A percentile compares a stretch with the other conserved stretches of the same genome.
Evolutionary conservation across 2,797 vertebrate species (phyloP).

Genomic region (Gouania willdenowi): DNA sequence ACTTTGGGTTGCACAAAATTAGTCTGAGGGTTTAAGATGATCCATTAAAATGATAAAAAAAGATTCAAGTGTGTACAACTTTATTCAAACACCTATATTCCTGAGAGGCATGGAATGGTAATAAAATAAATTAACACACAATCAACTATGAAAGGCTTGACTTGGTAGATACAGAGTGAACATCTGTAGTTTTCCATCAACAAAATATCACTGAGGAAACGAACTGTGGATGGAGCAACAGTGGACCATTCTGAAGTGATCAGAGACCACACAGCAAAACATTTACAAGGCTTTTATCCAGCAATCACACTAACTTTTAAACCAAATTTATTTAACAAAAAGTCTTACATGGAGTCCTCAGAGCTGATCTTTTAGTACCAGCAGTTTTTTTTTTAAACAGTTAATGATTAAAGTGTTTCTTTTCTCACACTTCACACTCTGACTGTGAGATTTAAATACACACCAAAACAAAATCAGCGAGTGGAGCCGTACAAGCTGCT

Average conservation of each 20-base stretch:
- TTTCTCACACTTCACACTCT: conserved; percentile 6
- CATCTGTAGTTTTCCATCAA: conserved; percentile 37
- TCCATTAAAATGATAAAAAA: no score
- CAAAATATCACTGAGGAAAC: conserved; percentile 31
- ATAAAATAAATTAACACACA: conserved; percentile 77
- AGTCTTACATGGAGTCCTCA: no score
- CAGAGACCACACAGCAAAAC: no score
- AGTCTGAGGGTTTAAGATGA: no score
- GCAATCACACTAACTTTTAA: no score
- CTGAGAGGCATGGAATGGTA: conserved; percentile 71
- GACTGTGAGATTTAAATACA: conserved; percentile 13
- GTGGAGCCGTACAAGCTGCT: conserved; percentile 11
- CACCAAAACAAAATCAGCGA: conserved; percentile 8
- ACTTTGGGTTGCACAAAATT: no score
- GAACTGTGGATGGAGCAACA: conserved; percentile 15
- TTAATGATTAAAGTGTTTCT: not conserved
- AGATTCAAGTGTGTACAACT: conserved; percentile 33
- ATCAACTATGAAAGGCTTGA: conserved; percentile 44
- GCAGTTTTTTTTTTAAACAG: conserved; percentile 1
- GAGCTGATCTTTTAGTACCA: conserved; percentile 5
- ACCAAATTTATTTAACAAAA: no score
- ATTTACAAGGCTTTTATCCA: no score
- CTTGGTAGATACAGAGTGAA: conserved; percentile 48
- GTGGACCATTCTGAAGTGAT: conserved; percentile 13
- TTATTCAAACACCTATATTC: conserved; percentile 70